Percentiles rank a stretch among this genome's conserved stretches.
These are phyloP conservation scores for Megathymus violae DNA, from an alignment of 1,140 invertebrate species.

Conservation along the genomic window DNA sequence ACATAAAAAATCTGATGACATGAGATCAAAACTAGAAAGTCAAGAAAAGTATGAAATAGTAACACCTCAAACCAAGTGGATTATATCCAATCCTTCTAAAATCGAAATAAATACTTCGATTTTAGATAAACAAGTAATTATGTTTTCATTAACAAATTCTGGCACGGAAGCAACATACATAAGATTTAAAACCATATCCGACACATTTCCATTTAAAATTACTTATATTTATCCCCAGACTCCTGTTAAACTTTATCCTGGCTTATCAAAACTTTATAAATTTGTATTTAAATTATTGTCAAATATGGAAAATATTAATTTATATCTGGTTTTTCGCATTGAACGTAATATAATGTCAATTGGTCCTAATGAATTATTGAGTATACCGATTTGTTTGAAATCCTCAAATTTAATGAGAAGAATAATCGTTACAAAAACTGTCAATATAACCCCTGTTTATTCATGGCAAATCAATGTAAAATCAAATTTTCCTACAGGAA, in stretches of 20 bases:
- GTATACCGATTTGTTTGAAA: constrained; percentile 48
- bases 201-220: constrained; percentile 46
- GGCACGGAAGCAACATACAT: constrained; percentile 44
- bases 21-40: neutral
- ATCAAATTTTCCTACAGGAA: constrained; percentile 46
- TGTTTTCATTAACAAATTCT: constrained; percentile 59
- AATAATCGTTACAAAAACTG: constrained; percentile 47
- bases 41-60: constrained; percentile 32
- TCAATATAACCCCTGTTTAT: constrained; percentile 59
- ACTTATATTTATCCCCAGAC: constrained; percentile 48
- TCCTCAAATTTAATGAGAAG: constrained; percentile 31
- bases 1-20: neutral
- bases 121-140: constrained; percentile 47
- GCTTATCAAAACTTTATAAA: constrained; percentile 49
- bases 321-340: constrained; percentile 57
- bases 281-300: constrained; percentile 53
- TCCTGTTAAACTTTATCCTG: constrained; percentile 55
- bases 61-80: constrained; percentile 37
- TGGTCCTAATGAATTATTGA: constrained; percentile 42
- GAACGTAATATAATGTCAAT: constrained; percentile 45
- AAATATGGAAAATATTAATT: constrained; percentile 27
- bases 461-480: constrained; percentile 57
- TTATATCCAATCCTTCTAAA: constrained; percentile 50
- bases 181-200: constrained; percentile 51
- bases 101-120: constrained; percentile 45